Evolutionary conservation across 2,888 invertebrate genomes (phyloP), one percentile per base, ranked within the genome.

Genomic region (Nomada flava): DNA sequence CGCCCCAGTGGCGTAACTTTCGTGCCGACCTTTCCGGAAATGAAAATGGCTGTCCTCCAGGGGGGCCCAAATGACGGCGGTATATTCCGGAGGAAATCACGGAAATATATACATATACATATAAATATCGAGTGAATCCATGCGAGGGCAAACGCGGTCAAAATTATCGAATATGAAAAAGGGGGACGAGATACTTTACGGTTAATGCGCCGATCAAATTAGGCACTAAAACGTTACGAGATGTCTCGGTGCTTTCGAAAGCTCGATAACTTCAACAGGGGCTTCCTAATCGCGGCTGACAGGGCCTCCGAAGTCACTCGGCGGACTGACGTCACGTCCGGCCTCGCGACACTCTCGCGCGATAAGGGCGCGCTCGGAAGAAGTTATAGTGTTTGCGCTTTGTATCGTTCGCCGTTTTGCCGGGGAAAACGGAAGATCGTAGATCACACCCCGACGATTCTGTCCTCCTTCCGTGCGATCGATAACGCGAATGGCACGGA

Each of bases 341-440:
- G 76, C 67, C 65, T 62, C 74, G 67, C 86, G 80, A 85, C 81
- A 81, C 82, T 44, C 73, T 55, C 77, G 55, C 36, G 15, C 79
- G 85, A 87, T 87, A 87, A 87, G 84, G 75, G 59, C 68, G 64
- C 59, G 76, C 52, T 68, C 70, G 73, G 75, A 82, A 76, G 80
- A 80, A 87, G 86, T 87, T 86, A 87, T 75, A 79, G 79, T 79
- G 86, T 86, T 87, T 86, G 81, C 29, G 62, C 57, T 36, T 36
- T 73, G 68, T 47, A 72, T 85, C 72, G 67, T 55, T 10, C 52
- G 20, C 47, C 70, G 18, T 79, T 71, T 68, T n/a, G 5, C 0
- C 26, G 52, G 23, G 15, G 52, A 65, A 71, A 72, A 72, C 57
- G 60, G 74, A 79, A 77, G 76, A 79, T 67, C 76, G 82, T 84